Base-by-base conservation (phyloP, 2,113 vertebrate genomes). In the Platichthys flesus region DNA sequence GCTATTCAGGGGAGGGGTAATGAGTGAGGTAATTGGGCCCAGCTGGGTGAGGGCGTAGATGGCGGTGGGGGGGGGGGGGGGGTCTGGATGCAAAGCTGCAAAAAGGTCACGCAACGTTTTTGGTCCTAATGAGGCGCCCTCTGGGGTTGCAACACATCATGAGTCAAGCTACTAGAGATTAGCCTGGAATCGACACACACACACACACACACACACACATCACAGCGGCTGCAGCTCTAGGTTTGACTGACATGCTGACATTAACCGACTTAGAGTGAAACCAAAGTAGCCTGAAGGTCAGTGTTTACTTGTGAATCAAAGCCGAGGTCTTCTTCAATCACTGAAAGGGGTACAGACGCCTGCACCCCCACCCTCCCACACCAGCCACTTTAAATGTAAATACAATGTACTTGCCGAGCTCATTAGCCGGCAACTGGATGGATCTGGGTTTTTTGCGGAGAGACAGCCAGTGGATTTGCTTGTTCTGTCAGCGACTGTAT, bases 301-400 rank as follows among this genome's bases (percentile, higher is more conserved):
- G 69, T 83, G 71, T 89, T 82, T 88, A 73, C 79, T 75, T 56
- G 60, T 31, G 75, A 90, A 91, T 89, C 88, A 92, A 89, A 89
- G 88, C 85, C 72, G 75, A 89, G 82, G 87, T 80, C 85, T 42
- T 84, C 79, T 91, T 78, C 89, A 89, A 90, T 90, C 89, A 90
- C 74, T 62, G 80, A 35, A 74, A 75, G 75, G 61, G 9, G 79
- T 77, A 70, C 85, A 81, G 82, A 84, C 61, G n/a, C 74, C 23
- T 23, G 23, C 23, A 23, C 23, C 23, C 62, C 80, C 68, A 3
- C 75, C 83, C 83, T 86, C 84, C 85, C 74, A 59, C 80, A 66
- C 84, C 85, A 90, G 80, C 85, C 90, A 89, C 90, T 93, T 92
- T 91, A 88, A 92, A 93, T 92, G 89, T 85, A 92, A 93, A 92